Conservation (phyloP, 2,797 vertebrate species). For the Centroberyx gerrardi region DNA sequence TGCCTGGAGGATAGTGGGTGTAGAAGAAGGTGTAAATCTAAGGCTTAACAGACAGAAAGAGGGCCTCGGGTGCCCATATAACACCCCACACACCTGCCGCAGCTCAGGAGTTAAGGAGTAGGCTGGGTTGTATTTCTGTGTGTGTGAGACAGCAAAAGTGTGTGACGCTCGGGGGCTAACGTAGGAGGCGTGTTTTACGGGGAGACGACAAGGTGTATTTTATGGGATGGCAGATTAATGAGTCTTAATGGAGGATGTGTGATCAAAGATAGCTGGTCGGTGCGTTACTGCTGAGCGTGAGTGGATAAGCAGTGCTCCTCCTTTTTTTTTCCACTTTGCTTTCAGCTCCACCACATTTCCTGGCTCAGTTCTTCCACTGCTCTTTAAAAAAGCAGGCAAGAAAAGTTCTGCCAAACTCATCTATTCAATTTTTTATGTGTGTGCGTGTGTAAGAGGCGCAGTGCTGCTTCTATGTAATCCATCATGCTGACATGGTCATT, state of each 20-base stretch:
- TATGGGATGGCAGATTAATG: constrained; percentile 66
- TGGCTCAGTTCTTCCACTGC: constrained; percentile 13
- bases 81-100: constrained; percentile 31
- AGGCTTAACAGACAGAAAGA: constrained; percentile 56
- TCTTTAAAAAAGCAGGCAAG: neutral
- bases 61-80: constrained; percentile 37
- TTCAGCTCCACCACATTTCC: constrained; percentile 23
- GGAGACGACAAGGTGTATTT: constrained; percentile 55
- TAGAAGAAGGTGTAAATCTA: constrained; percentile 64
- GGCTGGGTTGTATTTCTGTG: neutral
- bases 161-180: constrained; percentile 22
- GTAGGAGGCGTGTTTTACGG: constrained; percentile 52
- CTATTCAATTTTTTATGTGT: too few relatives aligned
- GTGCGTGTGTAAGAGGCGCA: too few relatives aligned
- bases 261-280: constrained; percentile 47
- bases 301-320: constrained; percentile 32
- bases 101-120: constrained; percentile 19
- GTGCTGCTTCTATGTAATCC: too few relatives aligned
- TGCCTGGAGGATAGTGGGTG: constrained; percentile 36
- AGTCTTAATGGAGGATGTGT: constrained; percentile 57
- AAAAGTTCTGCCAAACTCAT: constrained; percentile 1
- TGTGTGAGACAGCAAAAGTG: constrained; percentile 32
- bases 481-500: too few relatives aligned
- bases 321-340: constrained; percentile 23
- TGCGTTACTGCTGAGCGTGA: constrained; percentile 31